Conservation (phyloP, 2,113 vertebrate species). For the Ceyx cyanopectus region DNA sequence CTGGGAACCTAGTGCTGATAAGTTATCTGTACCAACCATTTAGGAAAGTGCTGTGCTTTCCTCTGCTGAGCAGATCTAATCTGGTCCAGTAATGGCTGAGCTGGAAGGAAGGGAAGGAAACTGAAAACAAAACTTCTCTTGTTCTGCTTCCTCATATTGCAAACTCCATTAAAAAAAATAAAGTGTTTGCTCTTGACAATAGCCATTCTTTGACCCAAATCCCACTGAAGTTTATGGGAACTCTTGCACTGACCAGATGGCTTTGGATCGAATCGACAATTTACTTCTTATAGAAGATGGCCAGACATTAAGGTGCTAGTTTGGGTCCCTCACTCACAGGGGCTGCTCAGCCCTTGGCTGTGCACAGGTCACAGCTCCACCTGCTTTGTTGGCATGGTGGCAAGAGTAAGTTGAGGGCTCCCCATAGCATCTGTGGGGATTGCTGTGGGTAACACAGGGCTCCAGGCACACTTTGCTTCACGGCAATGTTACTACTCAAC, state of each 20-base stretch:
- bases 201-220: conserved; percentile 39
- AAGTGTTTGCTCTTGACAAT: conserved; percentile 30
- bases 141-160: background rate
- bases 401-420: fast-evolving
- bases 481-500: background rate
- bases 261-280: background rate
- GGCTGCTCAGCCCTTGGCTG: background rate
- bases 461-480: background rate
- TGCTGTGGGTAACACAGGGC: fast-evolving
- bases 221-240: background rate
- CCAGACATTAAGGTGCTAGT: background rate
- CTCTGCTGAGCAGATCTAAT: conserved; percentile 8
- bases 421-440: fast-evolving
- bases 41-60: background rate
- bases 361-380: background rate
- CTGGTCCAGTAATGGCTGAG: background rate
- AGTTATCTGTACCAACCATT: conserved; percentile 7
- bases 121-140: conserved; percentile 29
- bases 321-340: background rate
- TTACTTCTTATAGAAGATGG: background rate
- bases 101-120: conserved; percentile 52
- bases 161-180: background rate
- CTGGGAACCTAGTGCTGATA: conserved; percentile 13
- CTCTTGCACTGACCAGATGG: background rate
- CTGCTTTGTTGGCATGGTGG: background rate